Evolutionary conservation across 1,140 invertebrate species (phyloP).

Genomic region (Periplaneta americana): DNA sequence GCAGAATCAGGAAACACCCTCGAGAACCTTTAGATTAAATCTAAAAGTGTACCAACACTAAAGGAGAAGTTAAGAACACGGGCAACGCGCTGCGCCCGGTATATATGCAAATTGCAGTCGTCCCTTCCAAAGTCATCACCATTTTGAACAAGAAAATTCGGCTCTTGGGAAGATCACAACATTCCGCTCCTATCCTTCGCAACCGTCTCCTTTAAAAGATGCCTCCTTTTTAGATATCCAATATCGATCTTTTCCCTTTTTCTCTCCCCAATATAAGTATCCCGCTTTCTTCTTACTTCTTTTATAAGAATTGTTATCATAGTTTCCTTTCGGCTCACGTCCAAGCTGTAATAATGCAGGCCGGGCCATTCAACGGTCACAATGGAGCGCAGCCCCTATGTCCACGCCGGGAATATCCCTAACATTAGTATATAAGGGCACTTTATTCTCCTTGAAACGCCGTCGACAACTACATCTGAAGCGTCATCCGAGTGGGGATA

Average conservation of each 20-base stretch:
- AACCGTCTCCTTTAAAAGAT: not conserved
- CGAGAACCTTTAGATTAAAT: not conserved
- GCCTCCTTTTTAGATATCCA: not conserved
- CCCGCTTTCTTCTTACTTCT: not conserved
- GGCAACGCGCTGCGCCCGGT: not conserved
- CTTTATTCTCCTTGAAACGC: not conserved
- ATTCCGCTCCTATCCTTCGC: not conserved
- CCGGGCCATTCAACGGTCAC: not conserved
- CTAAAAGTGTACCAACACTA: not conserved
- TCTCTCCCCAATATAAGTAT: not conserved
- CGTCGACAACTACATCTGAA: not conserved
- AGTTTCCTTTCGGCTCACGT: not conserved
- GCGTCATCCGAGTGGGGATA: not conserved
- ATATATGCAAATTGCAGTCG: not conserved
- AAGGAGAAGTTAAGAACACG: not conserved
- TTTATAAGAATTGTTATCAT: not conserved
- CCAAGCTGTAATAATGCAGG: not conserved
- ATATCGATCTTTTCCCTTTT: not conserved
- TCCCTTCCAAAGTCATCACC: not conserved
- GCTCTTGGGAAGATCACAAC: not conserved
- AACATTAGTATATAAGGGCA: not conserved
- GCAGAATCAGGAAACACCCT: not conserved
- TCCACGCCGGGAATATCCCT: not conserved
- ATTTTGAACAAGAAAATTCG: not conserved
- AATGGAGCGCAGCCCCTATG: not conserved